phyloP scores from a whole-genome alignment of 2,888 invertebrate species.

The Pterobdella sp. region DNA sequence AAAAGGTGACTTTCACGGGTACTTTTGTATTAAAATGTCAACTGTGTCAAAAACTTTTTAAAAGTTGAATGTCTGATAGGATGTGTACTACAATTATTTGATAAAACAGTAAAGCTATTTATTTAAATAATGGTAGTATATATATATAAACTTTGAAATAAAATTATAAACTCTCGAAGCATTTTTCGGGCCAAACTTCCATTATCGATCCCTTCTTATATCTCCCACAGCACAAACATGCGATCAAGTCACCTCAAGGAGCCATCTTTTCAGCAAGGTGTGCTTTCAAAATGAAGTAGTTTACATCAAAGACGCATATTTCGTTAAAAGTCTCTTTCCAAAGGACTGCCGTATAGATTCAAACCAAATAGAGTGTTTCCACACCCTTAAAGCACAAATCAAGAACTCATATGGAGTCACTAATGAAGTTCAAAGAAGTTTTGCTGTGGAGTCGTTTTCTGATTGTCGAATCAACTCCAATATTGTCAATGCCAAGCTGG shows the following conservation, averaged over 20 bases:
- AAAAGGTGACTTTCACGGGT: no score
- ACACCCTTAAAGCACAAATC: background rate
- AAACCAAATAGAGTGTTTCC: background rate
- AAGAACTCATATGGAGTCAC: background rate
- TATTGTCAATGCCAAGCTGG: background rate
- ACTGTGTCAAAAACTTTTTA: no score
- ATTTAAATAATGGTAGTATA: no score
- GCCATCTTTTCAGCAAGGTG: background rate
- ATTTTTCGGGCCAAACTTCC: no score
- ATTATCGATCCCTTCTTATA: no score
- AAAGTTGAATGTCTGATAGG: no score
- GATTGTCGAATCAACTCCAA: background rate
- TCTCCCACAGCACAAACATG: background rate
- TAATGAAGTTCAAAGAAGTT: background rate
- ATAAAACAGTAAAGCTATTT: no score
- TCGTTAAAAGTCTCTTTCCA: background rate
- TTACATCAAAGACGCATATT: background rate
- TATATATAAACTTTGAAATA: no score
- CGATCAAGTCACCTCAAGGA: background rate
- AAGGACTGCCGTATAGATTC: background rate
- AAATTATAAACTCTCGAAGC: no score
- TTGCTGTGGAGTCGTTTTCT: background rate
- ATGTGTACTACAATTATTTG: no score
- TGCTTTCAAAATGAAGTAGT: constrained; percentile 6
- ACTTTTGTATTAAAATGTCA: no score